These are phyloP conservation scores for Toxonevra muliebris DNA, from an alignment of 2,888 invertebrate species.

Conservation along the genomic window DNA sequence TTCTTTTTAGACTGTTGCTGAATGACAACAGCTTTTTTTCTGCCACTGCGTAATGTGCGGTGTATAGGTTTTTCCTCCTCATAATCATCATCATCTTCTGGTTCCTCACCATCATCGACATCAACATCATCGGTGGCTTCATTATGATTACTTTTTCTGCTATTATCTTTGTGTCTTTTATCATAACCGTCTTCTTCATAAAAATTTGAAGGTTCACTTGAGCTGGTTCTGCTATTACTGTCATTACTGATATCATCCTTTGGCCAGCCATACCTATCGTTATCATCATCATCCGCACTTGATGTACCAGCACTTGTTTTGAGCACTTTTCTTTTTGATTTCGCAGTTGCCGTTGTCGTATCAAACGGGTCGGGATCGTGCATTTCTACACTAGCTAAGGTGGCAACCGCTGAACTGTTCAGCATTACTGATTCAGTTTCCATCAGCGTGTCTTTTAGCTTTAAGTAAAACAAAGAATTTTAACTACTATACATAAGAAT, in stretches of 20 bases:
- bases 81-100: conserved; percentile 11
- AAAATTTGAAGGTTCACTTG: neutral
- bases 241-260: neutral
- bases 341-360: conserved; percentile 9
- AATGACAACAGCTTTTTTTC: neutral
- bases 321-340: neutral
- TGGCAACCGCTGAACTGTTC: conserved; percentile 20
- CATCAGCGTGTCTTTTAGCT: conserved; percentile 42
- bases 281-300: neutral
- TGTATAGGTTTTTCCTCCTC: conserved; percentile 12
- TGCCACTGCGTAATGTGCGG: conserved; percentile 9
- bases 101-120: neutral
- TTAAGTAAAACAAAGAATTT: conserved; percentile 5
- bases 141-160: neutral
- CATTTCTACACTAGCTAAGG: conserved; percentile 20
- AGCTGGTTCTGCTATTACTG: neutral
- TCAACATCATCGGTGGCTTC: neutral
- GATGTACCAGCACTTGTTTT: neutral
- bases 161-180: neutral
- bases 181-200: neutral
- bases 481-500: neutral
- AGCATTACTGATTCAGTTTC: conserved; percentile 46
- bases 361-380: conserved; percentile 48
- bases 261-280: neutral
- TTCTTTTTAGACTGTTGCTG: conserved; percentile 15